Evolutionary conservation across 2,888 invertebrate species (phyloP).

Genomic region (Hypena proboscidalis): DNA sequence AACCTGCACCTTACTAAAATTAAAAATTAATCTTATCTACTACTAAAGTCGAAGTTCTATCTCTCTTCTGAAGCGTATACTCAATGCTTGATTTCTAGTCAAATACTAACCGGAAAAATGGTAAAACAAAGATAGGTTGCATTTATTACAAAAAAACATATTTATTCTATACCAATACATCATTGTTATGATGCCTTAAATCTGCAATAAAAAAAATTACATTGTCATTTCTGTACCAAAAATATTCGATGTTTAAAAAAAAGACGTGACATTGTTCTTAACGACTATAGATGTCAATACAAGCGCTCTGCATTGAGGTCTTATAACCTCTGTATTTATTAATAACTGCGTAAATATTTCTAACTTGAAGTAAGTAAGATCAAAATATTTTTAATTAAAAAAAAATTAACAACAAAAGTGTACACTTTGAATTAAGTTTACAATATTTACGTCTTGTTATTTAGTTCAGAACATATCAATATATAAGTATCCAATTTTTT

Average conservation of each 20-base stretch:
- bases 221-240: too few species aligned
- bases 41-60: conserved; percentile 13
- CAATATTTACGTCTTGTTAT: too few species aligned
- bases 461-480: too few species aligned
- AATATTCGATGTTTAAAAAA: not conserved
- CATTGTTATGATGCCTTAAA: not conserved
- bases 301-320: not conserved
- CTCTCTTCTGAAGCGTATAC: conserved; percentile 32
- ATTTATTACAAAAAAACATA: conserved; percentile 32
- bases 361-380: too few species aligned
- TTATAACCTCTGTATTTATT: too few species aligned
- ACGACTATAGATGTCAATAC: not conserved
- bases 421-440: too few species aligned
- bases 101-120: conserved; percentile 46
- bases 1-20: too few species aligned
- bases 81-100: conserved; percentile 55
- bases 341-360: too few species aligned
- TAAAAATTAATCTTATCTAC: not conserved
- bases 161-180: not conserved
- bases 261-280: not conserved
- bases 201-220: not conserved
- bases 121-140: conserved; percentile 41
- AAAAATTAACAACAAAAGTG: too few species aligned
- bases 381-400: too few species aligned
- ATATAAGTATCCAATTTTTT: not conserved